Percentiles rank a stretch among this genome's conserved stretches.
These are phyloP conservation scores for Andinoacara biseriatus DNA, from an alignment of 2,113 vertebrate species.

Conservation along the genomic window DNA sequence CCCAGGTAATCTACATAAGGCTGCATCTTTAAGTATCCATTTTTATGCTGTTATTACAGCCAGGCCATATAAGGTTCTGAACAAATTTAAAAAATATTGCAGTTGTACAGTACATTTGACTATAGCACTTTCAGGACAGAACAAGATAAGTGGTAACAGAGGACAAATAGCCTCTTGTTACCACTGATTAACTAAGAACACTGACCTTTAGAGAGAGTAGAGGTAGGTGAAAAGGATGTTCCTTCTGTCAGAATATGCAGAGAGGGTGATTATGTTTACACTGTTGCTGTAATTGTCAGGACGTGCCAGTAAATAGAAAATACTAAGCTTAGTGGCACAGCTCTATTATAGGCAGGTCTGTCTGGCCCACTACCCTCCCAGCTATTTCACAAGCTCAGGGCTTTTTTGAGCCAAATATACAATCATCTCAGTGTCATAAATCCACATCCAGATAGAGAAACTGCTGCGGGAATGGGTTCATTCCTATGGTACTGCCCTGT, in stretches of 20 bases:
- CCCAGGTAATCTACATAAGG: conserved; percentile 1
- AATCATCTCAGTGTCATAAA: conserved; percentile 54
- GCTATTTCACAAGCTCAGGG: conserved; percentile 36
- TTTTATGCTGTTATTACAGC: neutral
- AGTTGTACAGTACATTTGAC: conserved; percentile 5
- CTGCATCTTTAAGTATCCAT: conserved; percentile 6
- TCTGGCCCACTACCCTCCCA: neutral
- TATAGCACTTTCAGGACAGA: conserved; percentile 20
- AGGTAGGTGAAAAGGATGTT: conserved; percentile 37
- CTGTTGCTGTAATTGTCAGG: conserved; percentile 30
- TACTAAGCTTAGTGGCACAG: conserved; percentile 14
- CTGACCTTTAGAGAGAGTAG: conserved; percentile 58
- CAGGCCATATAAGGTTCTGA: neutral
- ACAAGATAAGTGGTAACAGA: conserved; percentile 38
- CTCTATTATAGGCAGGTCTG: conserved; percentile 21
- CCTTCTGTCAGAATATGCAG: conserved; percentile 15
- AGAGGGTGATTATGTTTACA: conserved; percentile 16
- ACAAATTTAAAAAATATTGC: neutral
- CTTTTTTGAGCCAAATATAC: conserved; percentile 44
- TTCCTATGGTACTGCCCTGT: conserved; percentile 11
- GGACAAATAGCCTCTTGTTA: conserved; percentile 45
- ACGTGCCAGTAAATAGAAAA: conserved; percentile 36
- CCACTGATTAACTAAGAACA: conserved; percentile 56
- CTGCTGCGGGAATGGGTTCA: conserved; percentile 27
- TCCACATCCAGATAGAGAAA: conserved; percentile 28